phyloP scores from a whole-genome alignment of 2,113 vertebrate genomes.

The Pluvianellus socialis region DNA sequence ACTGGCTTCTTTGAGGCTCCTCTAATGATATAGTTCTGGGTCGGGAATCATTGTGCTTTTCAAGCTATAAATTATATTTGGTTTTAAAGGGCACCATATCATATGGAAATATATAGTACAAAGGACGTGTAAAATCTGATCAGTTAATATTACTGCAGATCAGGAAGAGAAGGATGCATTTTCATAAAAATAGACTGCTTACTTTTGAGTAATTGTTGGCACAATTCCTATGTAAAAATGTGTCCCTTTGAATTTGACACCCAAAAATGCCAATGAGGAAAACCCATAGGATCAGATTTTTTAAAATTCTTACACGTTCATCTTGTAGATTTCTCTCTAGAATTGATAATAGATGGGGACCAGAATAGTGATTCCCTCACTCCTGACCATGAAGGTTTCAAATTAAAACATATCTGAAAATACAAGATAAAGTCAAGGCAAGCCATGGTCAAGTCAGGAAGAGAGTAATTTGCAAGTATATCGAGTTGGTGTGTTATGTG shows the following conservation, averaged over 20 bases:
- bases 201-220: not conserved
- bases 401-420: not conserved
- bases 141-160: not conserved
- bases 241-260: not conserved
- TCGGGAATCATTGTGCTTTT: not conserved
- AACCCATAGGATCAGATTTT: not conserved
- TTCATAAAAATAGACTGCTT: not conserved
- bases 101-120: not conserved
- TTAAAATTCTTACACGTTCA: not conserved
- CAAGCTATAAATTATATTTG: constrained; percentile 12
- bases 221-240: not conserved
- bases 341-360: not conserved
- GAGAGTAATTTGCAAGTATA: not conserved
- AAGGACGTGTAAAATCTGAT: constrained; percentile 13
- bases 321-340: not conserved
- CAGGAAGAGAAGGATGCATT: not conserved
- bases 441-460: not conserved
- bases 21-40: not conserved
- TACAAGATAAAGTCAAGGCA: not conserved
- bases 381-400: not conserved
- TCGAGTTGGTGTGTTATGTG: too few species aligned
- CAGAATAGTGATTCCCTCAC: not conserved
- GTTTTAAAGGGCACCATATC: not conserved
- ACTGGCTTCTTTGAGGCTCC: not conserved
- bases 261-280: not conserved